These are phyloP conservation scores for Gerris lacustris DNA, from an alignment of 2,888 invertebrate species.

Conservation along the genomic window DNA sequence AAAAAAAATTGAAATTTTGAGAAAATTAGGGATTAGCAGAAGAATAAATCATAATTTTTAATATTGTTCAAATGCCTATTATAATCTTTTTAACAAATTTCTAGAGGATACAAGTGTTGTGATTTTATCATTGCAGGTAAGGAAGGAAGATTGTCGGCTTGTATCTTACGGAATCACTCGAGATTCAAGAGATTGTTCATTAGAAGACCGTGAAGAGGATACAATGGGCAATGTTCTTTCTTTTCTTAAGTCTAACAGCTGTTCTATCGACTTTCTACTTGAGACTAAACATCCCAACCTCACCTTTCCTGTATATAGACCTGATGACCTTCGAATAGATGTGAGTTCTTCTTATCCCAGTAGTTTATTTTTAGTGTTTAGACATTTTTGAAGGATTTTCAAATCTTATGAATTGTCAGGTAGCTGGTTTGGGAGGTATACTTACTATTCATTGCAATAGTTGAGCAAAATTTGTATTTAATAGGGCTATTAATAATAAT, in stretches of 20 bases:
- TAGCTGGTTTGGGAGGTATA: too few species aligned
- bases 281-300: slow-evolving; percentile 14
- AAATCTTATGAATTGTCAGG: too few species aligned
- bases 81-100: too few species aligned
- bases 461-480: too few species aligned
- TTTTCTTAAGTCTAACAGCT: slow-evolving; percentile 31
- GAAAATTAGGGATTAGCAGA: too few species aligned
- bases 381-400: neutral
- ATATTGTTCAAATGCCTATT: too few species aligned
- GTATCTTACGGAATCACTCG: slow-evolving; percentile 53
- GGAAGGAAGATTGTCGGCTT: slow-evolving; percentile 51
- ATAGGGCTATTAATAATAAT: neutral
- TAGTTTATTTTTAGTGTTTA: neutral
- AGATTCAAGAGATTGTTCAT: slow-evolving; percentile 52
- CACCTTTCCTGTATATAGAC: slow-evolving; percentile 16
- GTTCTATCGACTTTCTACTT: slow-evolving; percentile 29
- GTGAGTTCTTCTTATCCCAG: neutral
- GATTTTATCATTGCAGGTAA: neutral
- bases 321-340: neutral
- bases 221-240: slow-evolving; percentile 40
- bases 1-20: too few species aligned
- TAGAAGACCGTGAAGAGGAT: slow-evolving; percentile 47
- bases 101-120: too few species aligned
- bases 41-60: too few species aligned
- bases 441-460: too few species aligned